Evolutionary conservation across 2,888 invertebrate genomes (phyloP).

Genomic region (Galeruca laticollis): DNA sequence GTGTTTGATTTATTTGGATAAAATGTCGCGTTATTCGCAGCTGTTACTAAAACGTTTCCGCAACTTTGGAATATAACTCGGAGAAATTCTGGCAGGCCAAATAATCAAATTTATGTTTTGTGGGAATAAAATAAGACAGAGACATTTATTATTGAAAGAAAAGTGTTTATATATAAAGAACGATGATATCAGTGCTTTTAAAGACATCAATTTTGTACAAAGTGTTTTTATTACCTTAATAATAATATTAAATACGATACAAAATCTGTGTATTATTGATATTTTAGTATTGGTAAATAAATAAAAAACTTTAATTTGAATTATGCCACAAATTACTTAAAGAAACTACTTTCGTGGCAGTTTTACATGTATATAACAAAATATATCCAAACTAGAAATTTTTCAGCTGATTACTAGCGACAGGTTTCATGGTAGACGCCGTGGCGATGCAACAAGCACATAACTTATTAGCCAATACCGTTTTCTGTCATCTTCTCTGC

Average conservation of each 20-base stretch:
- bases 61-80: not conserved
- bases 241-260: too few relatives aligned
- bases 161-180: not conserved
- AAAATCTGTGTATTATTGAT: too few relatives aligned
- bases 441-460: constrained; percentile 27
- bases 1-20: constrained; percentile 31
- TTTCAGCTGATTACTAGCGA: not conserved
- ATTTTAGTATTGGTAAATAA: too few relatives aligned
- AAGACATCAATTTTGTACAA: too few relatives aligned
- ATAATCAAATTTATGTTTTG: constrained; percentile 22
- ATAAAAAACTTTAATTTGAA: too few relatives aligned
- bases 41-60: constrained; percentile 22
- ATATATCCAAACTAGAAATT: too few relatives aligned
- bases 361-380: too few relatives aligned
- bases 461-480: constrained; percentile 41
- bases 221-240: too few relatives aligned
- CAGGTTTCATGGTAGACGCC: not conserved
- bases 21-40: constrained; percentile 30
- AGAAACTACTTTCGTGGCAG: too few relatives aligned
- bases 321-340: too few relatives aligned
- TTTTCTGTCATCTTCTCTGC: constrained; percentile 39
- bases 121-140: constrained; percentile 9
- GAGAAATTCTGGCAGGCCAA: not conserved
- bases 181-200: not conserved
- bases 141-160: constrained; percentile 10